Conservation (phyloP, 2,113 vertebrate species). For the Tiliqua scincoides region DNA sequence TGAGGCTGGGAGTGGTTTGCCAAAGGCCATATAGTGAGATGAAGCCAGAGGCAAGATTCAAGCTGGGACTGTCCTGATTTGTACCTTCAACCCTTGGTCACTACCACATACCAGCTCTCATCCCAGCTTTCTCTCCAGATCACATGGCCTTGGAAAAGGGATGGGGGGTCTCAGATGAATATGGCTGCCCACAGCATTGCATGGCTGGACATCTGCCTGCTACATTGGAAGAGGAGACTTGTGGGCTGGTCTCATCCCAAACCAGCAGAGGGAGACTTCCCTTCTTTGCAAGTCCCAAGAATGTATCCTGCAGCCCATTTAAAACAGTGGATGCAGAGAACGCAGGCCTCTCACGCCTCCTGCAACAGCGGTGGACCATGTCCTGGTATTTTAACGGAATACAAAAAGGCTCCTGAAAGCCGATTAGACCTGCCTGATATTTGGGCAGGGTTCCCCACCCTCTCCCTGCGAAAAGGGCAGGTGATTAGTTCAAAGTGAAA, state of each 20-base stretch:
- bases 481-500: conserved; percentile 69
- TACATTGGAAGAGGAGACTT: background rate
- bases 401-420: conserved; percentile 55
- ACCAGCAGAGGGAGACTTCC: background rate
- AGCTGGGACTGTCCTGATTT: no score
- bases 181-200: no score
- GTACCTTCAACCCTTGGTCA: no score
- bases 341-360: fast-evolving
- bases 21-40: no score
- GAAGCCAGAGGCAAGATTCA: no score
- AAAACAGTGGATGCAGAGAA: background rate
- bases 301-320: background rate
- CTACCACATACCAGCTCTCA: no score
- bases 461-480: conserved; percentile 57
- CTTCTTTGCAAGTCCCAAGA: background rate
- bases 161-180: background rate
- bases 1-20: no score
- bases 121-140: no score
- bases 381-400: conserved; percentile 38
- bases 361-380: conserved; percentile 5
- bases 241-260: background rate
- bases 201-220: background rate
- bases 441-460: conserved; percentile 26
- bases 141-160: background rate
- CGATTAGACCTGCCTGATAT: conserved; percentile 64